Conservation (phyloP, 92 coral and sea anemone species). For the Parazoanthus atlanticus region DNA sequence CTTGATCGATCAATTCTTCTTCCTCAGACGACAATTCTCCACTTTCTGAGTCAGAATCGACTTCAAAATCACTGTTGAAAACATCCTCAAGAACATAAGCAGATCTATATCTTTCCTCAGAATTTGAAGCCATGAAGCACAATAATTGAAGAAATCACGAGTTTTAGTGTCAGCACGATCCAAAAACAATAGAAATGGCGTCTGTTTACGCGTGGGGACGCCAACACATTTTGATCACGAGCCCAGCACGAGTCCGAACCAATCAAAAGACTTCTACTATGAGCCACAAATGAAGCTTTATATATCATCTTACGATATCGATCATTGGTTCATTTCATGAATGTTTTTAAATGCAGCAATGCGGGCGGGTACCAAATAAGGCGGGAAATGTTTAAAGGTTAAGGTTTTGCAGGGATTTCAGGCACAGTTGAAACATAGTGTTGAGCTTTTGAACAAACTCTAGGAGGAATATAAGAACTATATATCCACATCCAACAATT, state of each 20-base stretch:
- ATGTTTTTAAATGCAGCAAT: too few relatives aligned
- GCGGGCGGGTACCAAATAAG: too few relatives aligned
- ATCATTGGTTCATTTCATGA: too few relatives aligned
- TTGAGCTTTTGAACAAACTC: too few relatives aligned
- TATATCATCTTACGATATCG: neutral
- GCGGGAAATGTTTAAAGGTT: too few relatives aligned
- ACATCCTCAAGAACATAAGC: neutral
- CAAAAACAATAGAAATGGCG: neutral
- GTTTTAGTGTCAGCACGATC: neutral
- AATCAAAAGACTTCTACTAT: neutral
- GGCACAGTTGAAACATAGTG: too few relatives aligned
- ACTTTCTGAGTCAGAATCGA: neutral
- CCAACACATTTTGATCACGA: too few relatives aligned
- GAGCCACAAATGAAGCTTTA: neutral
- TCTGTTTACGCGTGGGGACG: neutral
- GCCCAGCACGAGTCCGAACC: neutral
- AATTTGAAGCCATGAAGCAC: neutral
- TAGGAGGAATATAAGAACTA: too few relatives aligned
- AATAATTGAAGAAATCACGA: neutral
- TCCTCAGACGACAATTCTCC: neutral
- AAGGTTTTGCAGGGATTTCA: too few relatives aligned
- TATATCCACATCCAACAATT: too few relatives aligned
- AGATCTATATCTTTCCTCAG: neutral
- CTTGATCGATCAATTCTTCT: neutral
- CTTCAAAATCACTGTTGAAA: neutral